Evolutionary conservation across 2,797 vertebrate species (phyloP), one percentile per base, ranked within the genome.

Genomic region (Luscinia luscinia): DNA sequence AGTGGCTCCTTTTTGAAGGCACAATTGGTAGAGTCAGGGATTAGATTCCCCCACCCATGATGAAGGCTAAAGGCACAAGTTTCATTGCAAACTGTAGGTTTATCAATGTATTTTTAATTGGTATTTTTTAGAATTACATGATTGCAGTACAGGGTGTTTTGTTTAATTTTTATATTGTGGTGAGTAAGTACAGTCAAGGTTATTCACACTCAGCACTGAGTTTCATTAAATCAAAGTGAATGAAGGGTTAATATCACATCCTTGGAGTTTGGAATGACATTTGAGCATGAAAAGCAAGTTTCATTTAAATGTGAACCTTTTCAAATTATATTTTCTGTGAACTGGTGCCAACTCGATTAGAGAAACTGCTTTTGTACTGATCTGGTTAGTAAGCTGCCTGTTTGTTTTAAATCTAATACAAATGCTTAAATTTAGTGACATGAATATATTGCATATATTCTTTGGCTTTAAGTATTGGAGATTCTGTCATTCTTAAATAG

Each of bases 221-320:
- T 38, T 87, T 84, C 58, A 59, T 72, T 48, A 91, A 72, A 61
- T 62, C 43, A 36, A 80, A 58, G 73, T 34, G 34, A 85, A 69
- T 20, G n/a, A 90, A 79, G 84, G 80, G 87, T 96, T 95, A 95
- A 96, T 84, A 92, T 15, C 69, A 91, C 73, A 91, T 91, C 40
- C 45, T 75, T 57, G 62, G 76, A 89, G 55, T 86, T 67, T 89
- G 73, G 73, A 94, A 83, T 91, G 75, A 89, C 45, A 94, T 92
- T 93, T 87, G 36, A 95, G 48, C 51, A 72, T 91, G 76, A 83
- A 95, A 96, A 94, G 73, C 63, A 83, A 90, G 79, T 69, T 89
- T 89, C 58, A 81, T 93, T 95, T 91, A 89, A 93, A 96, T 90
- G 38, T 82, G 93, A 95, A 94, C 77, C 94, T 96, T 95, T 94